A percentile compares a stretch with the other conserved stretches of the same genome.
Evolutionary conservation across 2,888 invertebrate species (phyloP).

Genomic region (Tryphoninae sp.): DNA sequence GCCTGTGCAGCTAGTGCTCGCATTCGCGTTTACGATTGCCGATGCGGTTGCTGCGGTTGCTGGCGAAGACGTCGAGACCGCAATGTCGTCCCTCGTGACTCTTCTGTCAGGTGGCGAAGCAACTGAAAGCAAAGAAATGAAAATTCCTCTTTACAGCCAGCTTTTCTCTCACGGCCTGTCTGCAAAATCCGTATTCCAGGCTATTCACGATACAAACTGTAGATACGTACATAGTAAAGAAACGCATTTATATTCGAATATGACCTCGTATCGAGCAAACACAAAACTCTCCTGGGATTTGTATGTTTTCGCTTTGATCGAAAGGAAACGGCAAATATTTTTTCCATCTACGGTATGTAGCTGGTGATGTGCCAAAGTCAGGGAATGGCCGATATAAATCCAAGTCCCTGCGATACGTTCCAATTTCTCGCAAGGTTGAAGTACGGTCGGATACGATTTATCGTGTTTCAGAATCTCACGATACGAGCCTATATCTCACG

Average conservation of each 20-base stretch:
- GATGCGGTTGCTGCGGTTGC: slow-evolving; percentile 55
- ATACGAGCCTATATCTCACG: too few relatives aligned
- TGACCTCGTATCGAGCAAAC: not conserved
- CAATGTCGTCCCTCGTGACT: slow-evolving; percentile 84
- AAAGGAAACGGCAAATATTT: slow-evolving; percentile 3
- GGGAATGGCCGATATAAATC: not conserved
- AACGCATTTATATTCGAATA: not conserved
- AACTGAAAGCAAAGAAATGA: slow-evolving; percentile 85
- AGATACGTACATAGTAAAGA: not conserved
- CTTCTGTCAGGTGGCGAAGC: slow-evolving; percentile 91
- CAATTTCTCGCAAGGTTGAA: slow-evolving; percentile 4
- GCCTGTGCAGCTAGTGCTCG: slow-evolving; percentile 81
- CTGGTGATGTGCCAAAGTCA: not conserved
- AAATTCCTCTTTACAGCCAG: slow-evolving; percentile 33
- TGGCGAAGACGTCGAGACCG: slow-evolving; percentile 80
- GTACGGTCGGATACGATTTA: not conserved
- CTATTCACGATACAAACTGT: not conserved
- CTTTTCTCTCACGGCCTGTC: not conserved
- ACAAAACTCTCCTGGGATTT: not conserved
- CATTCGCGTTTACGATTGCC: slow-evolving; percentile 79
- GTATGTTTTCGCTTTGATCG: slow-evolving; percentile 10
- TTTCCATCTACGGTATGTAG: slow-evolving; percentile 1
- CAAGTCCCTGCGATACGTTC: not conserved
- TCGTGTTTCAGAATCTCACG: not conserved
- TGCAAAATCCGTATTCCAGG: slow-evolving; percentile 1